Percentiles rank a stretch among this genome's conserved stretches.
phyloP scores from a whole-genome alignment of 2,797 vertebrate species.

The Leucoraja ocellata region DNA sequence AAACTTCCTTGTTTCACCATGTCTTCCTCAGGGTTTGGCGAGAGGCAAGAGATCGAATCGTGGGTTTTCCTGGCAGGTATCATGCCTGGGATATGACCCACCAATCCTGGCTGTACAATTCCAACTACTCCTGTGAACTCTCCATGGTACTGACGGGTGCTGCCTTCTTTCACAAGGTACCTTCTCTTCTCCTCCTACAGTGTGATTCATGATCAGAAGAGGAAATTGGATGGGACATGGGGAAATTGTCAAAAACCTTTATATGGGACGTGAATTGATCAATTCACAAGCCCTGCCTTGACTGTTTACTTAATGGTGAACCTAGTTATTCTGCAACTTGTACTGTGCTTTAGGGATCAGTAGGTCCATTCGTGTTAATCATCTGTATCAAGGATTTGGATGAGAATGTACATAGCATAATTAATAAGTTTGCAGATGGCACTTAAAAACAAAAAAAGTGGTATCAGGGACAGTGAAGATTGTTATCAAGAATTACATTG shows the following conservation, averaged over 20 bases:
- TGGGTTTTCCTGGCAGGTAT: constrained; percentile 92
- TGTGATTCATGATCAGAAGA: neutral
- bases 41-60: constrained; percentile 90
- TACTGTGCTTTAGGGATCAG: too few species aligned
- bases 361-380: too few species aligned
- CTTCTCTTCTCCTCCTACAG: neutral
- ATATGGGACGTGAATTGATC: neutral
- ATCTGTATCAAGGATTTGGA: too few species aligned
- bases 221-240: too few species aligned
- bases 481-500: too few species aligned
- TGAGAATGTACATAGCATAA: too few species aligned
- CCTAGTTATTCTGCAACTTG: neutral
- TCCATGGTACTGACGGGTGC: constrained; percentile 99
- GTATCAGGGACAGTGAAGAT: too few species aligned
- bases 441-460: too few species aligned
- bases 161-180: constrained; percentile 96
- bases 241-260: too few species aligned
- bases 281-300: neutral
- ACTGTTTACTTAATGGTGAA: neutral
- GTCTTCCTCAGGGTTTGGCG: constrained; percentile 78
- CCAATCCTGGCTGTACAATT: constrained; percentile 98
- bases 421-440: too few species aligned
- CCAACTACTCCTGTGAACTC: constrained; percentile 98
- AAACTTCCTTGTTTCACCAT: neutral
- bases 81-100: constrained; percentile 95